Percentiles rank a stretch among this genome's conserved stretches.
These are phyloP conservation scores for Agonopterix heracliana DNA, from an alignment of 2,888 invertebrate species.

Conservation along the genomic window DNA sequence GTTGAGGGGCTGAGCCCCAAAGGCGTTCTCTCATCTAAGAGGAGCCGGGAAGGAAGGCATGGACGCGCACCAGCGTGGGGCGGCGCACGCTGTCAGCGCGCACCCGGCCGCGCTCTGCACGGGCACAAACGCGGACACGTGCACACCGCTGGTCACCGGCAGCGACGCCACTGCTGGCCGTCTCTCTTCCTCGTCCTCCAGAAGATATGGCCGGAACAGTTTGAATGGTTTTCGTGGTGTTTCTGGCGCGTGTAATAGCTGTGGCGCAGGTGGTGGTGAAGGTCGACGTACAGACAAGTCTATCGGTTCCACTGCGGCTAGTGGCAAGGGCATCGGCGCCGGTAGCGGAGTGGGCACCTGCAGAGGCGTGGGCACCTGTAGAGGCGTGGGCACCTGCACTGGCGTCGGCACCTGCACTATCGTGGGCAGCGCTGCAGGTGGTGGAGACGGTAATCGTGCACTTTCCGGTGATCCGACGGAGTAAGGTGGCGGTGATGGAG, in stretches of 20 bases:
- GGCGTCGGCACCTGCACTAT: too few relatives aligned
- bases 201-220: conserved; percentile 85
- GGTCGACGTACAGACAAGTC: conserved; percentile 54
- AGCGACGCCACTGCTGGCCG: conserved; percentile 51
- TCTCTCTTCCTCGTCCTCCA: conserved; percentile 77
- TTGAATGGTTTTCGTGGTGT: conserved; percentile 80
- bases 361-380: conserved; percentile 27
- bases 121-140: conserved; percentile 68
- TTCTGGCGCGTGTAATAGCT: conserved; percentile 38
- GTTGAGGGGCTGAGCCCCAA: conserved; percentile 54
- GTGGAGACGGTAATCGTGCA: conserved; percentile 63
- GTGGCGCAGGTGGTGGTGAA: conserved; percentile 52
- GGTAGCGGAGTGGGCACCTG: conserved; percentile 32
- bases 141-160: conserved; percentile 49
- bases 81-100: conserved; percentile 48
- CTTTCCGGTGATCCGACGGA: conserved; percentile 62
- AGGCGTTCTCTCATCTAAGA: conserved; percentile 62
- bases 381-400: conserved; percentile 30
- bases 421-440: conserved; percentile 37
- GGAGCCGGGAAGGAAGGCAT: conserved; percentile 75
- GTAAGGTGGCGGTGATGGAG: conserved; percentile 66
- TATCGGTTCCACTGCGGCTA: conserved; percentile 48
- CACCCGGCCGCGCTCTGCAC: conserved; percentile 64
- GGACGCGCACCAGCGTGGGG: conserved; percentile 81
- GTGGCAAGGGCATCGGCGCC: conserved; percentile 29